Percentiles rank a stretch among this genome's conserved stretches.
Evolutionary conservation across 1,140 invertebrate genomes (phyloP).

Genomic region (Micrasema longulum): DNA sequence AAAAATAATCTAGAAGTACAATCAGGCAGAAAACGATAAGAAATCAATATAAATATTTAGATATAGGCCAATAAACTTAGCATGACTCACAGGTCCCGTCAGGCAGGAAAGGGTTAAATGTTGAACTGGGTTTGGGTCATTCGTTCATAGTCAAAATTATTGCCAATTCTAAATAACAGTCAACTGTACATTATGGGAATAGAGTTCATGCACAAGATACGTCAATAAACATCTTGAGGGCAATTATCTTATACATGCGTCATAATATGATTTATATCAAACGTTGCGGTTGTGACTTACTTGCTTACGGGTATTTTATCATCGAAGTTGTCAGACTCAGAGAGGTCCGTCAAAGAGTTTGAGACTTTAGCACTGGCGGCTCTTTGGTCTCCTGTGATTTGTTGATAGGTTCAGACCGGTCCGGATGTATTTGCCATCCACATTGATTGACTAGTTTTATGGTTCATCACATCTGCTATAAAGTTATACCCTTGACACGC

Average conservation of each 20-base stretch:
- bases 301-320: conserved; percentile 23
- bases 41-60: no score
- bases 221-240: not conserved
- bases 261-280: not conserved
- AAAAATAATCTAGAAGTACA: no score
- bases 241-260: conserved; percentile 27
- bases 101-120: no score
- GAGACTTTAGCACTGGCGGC: not conserved
- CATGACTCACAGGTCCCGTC: no score
- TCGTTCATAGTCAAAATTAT: no score
- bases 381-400: conserved; percentile 16
- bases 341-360: conserved; percentile 27
- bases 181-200: not conserved
- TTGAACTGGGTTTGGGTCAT: no score
- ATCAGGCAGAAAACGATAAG: no score
- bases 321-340: conserved; percentile 13
- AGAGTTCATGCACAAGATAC: not conserved
- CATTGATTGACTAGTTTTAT: conserved; percentile 6
- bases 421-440: conserved; percentile 6
- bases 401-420: not conserved
- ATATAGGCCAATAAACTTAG: no score
- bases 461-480: not conserved
- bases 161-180: no score
- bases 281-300: conserved; percentile 13
- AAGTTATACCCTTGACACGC: conserved; percentile 4